A percentile compares a stretch with the other conserved stretches of the same genome.
Conservation (phyloP, 2,888 invertebrate genomes). For the Branchinecta sandiegonensis region DNA sequence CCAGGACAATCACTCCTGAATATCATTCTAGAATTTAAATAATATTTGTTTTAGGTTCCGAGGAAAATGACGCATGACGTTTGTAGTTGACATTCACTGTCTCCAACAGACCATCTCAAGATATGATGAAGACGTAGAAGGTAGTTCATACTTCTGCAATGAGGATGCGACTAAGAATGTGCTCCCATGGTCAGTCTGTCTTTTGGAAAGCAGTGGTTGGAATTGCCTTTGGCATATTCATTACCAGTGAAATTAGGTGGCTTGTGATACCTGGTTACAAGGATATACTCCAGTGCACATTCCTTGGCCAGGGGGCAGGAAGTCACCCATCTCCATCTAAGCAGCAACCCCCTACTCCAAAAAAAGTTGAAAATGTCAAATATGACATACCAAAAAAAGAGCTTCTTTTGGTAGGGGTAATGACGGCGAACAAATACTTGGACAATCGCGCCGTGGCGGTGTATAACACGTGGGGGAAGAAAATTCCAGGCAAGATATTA, state of each 20-base stretch:
- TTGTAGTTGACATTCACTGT: too few relatives aligned
- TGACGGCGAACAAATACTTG: conserved; percentile 90
- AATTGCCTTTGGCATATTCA: conserved; percentile 2
- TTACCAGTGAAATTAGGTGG: conserved; percentile 7
- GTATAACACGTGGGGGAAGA: conserved; percentile 82
- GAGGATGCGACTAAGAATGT: too few relatives aligned
- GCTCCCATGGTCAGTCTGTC: neutral
- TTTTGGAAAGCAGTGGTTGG: conserved; percentile 4
- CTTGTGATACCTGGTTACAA: neutral
- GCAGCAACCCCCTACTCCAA: conserved; percentile 4
- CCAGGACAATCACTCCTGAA: too few relatives aligned
- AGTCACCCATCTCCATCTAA: conserved; percentile 10
- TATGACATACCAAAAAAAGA: conserved; percentile 1
- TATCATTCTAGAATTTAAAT: too few relatives aligned
- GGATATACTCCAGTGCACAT: conserved; percentile 10
- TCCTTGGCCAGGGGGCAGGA: neutral
- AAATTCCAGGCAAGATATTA: conserved; percentile 71
- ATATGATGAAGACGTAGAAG: too few relatives aligned
- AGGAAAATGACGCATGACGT: too few relatives aligned
- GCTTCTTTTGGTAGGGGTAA: conserved; percentile 77
- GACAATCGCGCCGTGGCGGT: conserved; percentile 76
- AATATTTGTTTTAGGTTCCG: too few relatives aligned
- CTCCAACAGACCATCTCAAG: too few relatives aligned
- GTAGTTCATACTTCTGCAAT: too few relatives aligned
- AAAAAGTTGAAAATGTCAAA: conserved; percentile 6